Percentiles rank a stretch among this genome's conserved stretches.
These are phyloP conservation scores for Ostrea edulis DNA, from an alignment of 1,140 invertebrate species.

Conservation along the genomic window DNA sequence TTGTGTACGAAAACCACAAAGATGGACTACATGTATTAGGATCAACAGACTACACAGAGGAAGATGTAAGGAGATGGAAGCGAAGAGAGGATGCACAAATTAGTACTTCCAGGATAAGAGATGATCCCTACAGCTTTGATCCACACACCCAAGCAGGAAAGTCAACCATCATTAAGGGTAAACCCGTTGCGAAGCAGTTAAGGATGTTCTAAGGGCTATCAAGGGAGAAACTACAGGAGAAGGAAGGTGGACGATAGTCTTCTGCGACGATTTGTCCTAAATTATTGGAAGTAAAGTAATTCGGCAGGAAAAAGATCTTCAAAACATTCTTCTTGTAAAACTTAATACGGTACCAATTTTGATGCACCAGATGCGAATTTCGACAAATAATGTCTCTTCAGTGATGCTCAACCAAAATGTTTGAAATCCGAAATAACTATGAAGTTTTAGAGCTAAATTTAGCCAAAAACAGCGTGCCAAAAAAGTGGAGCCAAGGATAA, in stretches of 20 bases:
- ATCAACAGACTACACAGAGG: conserved; percentile 2
- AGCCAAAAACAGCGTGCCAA: too few species aligned
- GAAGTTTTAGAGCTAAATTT: too few species aligned
- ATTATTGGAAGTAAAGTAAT: background rate
- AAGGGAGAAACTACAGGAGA: background rate
- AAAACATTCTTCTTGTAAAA: conserved; percentile 30
- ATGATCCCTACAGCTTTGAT: background rate
- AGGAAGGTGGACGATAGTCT: conserved; percentile 33
- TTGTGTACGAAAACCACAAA: background rate
- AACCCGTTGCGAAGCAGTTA: conserved; percentile 35
- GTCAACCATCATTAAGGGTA: conserved; percentile 12
- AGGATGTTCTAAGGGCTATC: background rate
- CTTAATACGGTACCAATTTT: too few species aligned
- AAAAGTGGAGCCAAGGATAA: too few species aligned
- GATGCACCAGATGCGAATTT: too few species aligned
- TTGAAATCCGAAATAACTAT: too few species aligned
- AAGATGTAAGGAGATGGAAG: background rate
- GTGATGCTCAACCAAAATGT: too few species aligned
- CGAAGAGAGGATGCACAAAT: background rate
- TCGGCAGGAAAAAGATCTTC: background rate
- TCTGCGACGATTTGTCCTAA: conserved; percentile 41
- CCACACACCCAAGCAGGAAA: background rate
- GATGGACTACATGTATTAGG: background rate
- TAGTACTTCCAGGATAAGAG: background rate
- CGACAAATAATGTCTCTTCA: too few species aligned